Percentiles rank a stretch among this genome's conserved stretches.
These are phyloP conservation scores for Bacillus rossius DNA, from an alignment of 1,140 invertebrate species.

Conservation along the genomic window DNA sequence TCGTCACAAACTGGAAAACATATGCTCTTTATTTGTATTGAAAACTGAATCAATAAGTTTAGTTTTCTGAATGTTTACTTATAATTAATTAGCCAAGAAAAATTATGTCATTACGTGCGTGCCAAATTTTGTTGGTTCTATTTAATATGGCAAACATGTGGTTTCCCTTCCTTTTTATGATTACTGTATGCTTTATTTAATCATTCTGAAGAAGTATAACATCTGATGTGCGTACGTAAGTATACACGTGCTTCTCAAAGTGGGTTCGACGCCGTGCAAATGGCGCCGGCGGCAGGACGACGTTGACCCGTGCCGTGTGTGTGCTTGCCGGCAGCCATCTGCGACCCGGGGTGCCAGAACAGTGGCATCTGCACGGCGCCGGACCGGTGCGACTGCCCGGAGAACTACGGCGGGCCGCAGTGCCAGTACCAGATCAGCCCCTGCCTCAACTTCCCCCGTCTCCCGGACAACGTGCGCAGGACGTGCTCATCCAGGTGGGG, in stretches of 20 bases:
- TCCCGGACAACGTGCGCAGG: constrained; percentile 56
- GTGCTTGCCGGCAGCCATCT: constrained; percentile 62
- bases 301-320: too few species aligned
- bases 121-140: too few species aligned
- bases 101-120: background rate
- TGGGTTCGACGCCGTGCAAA: too few species aligned
- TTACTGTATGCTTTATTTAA: too few species aligned
- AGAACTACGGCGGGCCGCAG: constrained; percentile 62
- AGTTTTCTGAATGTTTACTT: constrained; percentile 6
- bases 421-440: constrained; percentile 70
- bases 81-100: background rate
- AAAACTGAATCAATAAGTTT: background rate
- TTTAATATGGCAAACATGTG: too few species aligned
- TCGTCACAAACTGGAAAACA: background rate
- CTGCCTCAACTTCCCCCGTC: constrained; percentile 56
- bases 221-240: too few species aligned
- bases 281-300: too few species aligned
- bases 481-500: constrained; percentile 59
- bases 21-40: too few species aligned
- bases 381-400: constrained; percentile 63
- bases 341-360: constrained; percentile 67
- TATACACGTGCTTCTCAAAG: too few species aligned
- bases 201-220: too few species aligned
- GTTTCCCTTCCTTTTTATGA: too few species aligned
- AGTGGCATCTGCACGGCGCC: constrained; percentile 68